phyloP scores from a whole-genome alignment of 1,140 invertebrate genomes.

The Halotydeus destructor region DNA sequence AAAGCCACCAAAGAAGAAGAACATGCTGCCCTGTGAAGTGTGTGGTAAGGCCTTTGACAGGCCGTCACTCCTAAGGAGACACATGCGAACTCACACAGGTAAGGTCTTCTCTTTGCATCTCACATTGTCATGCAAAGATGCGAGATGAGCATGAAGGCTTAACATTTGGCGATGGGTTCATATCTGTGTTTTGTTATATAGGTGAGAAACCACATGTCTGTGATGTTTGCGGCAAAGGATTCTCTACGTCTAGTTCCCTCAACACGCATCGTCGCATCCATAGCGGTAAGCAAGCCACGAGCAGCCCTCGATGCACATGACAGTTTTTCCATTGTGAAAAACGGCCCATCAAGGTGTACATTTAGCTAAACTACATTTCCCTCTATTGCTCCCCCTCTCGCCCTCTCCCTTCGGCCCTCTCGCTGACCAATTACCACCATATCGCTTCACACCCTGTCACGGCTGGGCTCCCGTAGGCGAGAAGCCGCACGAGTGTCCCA shows the following conservation, averaged over 20 bases:
- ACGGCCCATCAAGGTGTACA: no score
- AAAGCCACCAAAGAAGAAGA: conserved; percentile 27
- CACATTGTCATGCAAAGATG: no score
- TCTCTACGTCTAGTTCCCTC: conserved; percentile 80
- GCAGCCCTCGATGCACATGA: no score
- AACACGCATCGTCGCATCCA: conserved; percentile 89
- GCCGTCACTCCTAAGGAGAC: conserved; percentile 53
- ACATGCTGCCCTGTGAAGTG: conserved; percentile 52
- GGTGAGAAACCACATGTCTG: conserved; percentile 68
- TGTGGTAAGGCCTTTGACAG: conserved; percentile 71
- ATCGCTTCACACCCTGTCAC: no score
- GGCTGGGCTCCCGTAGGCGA: conserved; percentile 29
- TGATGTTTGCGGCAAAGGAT: conserved; percentile 75
- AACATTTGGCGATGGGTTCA: no score
- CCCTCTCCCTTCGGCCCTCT: no score
- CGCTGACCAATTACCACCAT: no score
- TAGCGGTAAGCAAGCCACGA: conserved; percentile 42
- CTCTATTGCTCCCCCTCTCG: no score
- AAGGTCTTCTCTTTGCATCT: conserved; percentile 29
- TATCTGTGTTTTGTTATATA: no score
- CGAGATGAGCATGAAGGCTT: no score
- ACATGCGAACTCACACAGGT: conserved; percentile 59
- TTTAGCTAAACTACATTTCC: no score
- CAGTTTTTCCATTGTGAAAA: no score
- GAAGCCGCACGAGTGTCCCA: conserved; percentile 66